These are phyloP conservation scores for Mesorhabditis belari DNA, from an alignment of 2,888 invertebrate genomes.

Conservation along the genomic window DNA sequence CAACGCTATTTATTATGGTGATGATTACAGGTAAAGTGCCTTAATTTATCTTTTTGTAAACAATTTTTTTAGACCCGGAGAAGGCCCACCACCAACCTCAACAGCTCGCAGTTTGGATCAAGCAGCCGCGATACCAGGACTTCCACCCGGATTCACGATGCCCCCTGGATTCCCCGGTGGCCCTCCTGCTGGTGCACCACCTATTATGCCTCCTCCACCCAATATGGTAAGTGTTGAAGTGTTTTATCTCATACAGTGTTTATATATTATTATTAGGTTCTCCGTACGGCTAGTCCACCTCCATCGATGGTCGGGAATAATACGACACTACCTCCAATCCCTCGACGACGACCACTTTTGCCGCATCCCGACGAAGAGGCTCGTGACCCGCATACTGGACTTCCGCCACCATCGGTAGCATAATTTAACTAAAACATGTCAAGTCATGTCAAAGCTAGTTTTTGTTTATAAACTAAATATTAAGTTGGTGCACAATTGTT, in stretches of 20 bases:
- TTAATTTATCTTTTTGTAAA: too few relatives aligned
- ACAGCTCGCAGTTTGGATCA: conserved; percentile 7
- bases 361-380: neutral
- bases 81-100: conserved; percentile 4
- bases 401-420: neutral
- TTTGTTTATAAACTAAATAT: too few relatives aligned
- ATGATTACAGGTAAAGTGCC: too few relatives aligned
- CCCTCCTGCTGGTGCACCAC: neutral
- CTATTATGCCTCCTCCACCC: neutral
- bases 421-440: neutral
- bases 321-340: neutral
- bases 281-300: neutral
- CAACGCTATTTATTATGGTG: neutral
- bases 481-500: too few relatives aligned
- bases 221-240: neutral
- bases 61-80: neutral
- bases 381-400: neutral
- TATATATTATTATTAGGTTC: neutral
- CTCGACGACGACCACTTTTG: neutral
- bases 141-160: neutral
- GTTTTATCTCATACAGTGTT: neutral
- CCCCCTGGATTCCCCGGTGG: neutral
- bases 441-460: too few relatives aligned
- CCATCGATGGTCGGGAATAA: neutral
- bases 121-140: neutral